Evolutionary conservation across 2,113 vertebrate genomes (phyloP).

Genomic region (Erythrocercus mccallii): DNA sequence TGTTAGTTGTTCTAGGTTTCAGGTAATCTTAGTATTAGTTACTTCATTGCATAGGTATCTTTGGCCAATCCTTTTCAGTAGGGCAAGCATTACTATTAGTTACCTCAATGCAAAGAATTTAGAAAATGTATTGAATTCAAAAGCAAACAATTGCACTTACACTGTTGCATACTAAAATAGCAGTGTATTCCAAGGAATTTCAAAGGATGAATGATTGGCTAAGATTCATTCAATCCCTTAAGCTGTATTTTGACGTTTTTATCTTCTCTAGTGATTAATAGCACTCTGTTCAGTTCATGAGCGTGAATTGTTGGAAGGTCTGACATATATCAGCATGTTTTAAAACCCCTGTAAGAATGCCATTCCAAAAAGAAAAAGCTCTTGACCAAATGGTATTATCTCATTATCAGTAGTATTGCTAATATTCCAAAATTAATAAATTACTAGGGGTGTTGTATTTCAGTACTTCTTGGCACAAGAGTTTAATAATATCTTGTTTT

Average conservation of each 20-base stretch:
- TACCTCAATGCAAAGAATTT: not conserved
- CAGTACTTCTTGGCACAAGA: not conserved
- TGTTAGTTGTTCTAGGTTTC: not conserved
- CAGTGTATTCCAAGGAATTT: not conserved
- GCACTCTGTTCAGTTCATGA: not conserved
- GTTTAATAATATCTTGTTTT: not conserved
- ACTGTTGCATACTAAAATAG: not conserved
- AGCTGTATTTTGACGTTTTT: slow-evolving; percentile 18
- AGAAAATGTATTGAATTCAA: not conserved
- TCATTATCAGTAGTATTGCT: not conserved
- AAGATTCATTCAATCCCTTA: not conserved
- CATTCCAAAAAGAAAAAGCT: not conserved
- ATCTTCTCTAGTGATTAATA: not conserved
- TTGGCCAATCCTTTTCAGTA: not conserved
- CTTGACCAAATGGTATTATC: not conserved
- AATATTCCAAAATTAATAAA: not conserved
- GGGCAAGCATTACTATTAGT: not conserved
- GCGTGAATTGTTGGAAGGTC: not conserved
- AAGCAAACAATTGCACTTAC: not conserved
- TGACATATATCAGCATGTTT: not conserved
- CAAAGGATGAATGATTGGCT: not conserved
- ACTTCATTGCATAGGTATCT: not conserved
- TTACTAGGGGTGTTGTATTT: not conserved
- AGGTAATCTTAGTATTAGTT: not conserved
- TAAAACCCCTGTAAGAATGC: not conserved